A percentile compares a stretch with the other conserved stretches of the same genome.
Conservation (phyloP, 2,113 vertebrate genomes). For the Eretmochelys imbricata region DNA sequence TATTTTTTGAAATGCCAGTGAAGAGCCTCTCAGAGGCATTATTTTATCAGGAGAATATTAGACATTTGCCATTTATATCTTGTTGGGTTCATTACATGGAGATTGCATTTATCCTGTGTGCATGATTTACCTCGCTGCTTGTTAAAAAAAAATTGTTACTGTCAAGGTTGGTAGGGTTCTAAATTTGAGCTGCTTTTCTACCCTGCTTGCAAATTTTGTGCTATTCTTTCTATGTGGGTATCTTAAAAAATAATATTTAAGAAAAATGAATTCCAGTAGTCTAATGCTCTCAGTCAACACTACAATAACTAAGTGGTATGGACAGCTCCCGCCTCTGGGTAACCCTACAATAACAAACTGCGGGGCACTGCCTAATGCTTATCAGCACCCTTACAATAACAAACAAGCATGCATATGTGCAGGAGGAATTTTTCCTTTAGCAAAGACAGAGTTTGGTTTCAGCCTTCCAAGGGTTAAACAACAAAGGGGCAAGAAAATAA, state of each 20-base stretch:
- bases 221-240: fast-evolving
- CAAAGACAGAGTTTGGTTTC: constrained; percentile 50
- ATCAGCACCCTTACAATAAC: not conserved
- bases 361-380: not conserved
- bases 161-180: not conserved
- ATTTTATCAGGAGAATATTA: constrained; percentile 38
- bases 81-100: not conserved
- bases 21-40: not conserved
- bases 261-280: not conserved
- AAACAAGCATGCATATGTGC: not conserved
- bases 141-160: not conserved
- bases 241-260: not conserved
- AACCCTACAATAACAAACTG: not conserved
- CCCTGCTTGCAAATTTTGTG: not conserved
- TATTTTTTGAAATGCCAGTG: not conserved
- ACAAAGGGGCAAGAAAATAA: constrained; percentile 71
- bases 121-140: not conserved
- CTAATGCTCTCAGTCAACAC: constrained; percentile 7
- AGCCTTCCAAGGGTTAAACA: constrained; percentile 74
- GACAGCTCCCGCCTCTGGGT: not conserved
- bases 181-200: not conserved
- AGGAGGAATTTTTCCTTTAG: constrained; percentile 16
- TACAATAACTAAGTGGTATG: constrained; percentile 9
- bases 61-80: constrained; percentile 39
- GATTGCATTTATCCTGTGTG: not conserved